Conservation (phyloP, 2,797 vertebrate species). For the Syndactyla subalaris region DNA sequence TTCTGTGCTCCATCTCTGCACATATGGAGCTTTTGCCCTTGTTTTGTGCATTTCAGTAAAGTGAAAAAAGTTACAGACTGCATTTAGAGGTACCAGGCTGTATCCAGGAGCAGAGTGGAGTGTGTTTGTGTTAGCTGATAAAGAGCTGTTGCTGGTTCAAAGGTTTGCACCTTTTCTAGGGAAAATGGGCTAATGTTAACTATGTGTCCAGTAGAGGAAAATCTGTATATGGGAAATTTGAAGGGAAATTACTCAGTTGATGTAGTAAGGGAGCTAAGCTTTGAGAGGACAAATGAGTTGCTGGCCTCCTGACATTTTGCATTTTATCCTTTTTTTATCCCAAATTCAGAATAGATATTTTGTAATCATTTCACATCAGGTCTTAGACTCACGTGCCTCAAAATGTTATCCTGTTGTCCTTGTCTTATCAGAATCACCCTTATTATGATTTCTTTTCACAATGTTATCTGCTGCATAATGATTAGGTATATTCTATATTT, state of each 20-base stretch:
- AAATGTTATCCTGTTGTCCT: not conserved
- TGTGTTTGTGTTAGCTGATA: not conserved
- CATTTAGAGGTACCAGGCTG: not conserved
- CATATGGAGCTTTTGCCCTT: not conserved
- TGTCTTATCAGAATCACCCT: not conserved
- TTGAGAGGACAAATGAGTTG: not conserved
- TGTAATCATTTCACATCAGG: not conserved
- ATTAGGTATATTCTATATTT: not conserved
- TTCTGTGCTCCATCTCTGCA: not conserved
- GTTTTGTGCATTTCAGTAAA: not conserved
- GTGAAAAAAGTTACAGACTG: not conserved
- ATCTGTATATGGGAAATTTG: not conserved
- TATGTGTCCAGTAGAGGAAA: not conserved
- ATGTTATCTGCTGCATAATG: not conserved
- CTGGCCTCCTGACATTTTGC: not conserved
- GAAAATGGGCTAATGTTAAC: not conserved
- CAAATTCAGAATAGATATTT: not conserved
- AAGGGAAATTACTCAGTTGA: not conserved
- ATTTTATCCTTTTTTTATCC: not conserved
- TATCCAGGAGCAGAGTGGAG: not conserved
- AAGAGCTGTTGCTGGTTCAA: not conserved
- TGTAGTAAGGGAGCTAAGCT: not conserved
- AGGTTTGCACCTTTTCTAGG: not conserved
- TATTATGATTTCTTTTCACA: not conserved
- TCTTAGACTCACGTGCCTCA: not conserved